Base-by-base conservation (phyloP, 2,113 vertebrate species). In the Tyto alba region DNA sequence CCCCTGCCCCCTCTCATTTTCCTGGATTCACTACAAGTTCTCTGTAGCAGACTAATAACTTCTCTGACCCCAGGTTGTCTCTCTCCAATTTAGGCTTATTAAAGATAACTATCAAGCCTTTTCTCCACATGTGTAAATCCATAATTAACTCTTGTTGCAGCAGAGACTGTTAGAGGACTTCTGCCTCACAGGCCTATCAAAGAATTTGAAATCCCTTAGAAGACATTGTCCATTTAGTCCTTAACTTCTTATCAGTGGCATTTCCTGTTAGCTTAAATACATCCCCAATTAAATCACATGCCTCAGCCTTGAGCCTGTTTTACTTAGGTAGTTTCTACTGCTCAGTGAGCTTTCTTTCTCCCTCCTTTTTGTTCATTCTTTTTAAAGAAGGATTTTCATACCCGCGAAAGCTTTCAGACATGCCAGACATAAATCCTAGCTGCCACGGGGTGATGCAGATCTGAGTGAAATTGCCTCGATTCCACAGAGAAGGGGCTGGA, bases 211-310 rank as follows among this genome's bases (percentile, higher is more conserved):
- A 93, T 88, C 93, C 66, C 48, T 78, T 81, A 79, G 77, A 91
- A 89, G 91, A 79, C 66, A 34, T 75, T 85, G 81, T 76, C 77
- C 86, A 91, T 91, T 96, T 94, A 97, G 91, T 78, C 89, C 62
- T 96, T 76, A 96, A 82, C 66, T 95, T 90, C 92, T 96, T 97
- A 97, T 96, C 94, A 91, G 77, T 89, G 87, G 93, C 87, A 89
- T 96, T 95, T 96, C 91, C 95, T 94, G 45, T 83, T 72, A 85
- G 74, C 69, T 87, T 85, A 82, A 96, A 95, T 93, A 68, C 69
- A 93, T 56, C 53, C 94, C 80, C 79, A 92, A 69, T 94, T 95
- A 96, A 96, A 93, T 89, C 87, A 66, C 85, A 85, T 95, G 92
- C 56, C 84, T 91, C 73, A 87, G 80, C 68, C 68, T 71, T 94